Conservation (phyloP, 2,888 invertebrate genomes). For the Zele albiditarsus region DNA sequence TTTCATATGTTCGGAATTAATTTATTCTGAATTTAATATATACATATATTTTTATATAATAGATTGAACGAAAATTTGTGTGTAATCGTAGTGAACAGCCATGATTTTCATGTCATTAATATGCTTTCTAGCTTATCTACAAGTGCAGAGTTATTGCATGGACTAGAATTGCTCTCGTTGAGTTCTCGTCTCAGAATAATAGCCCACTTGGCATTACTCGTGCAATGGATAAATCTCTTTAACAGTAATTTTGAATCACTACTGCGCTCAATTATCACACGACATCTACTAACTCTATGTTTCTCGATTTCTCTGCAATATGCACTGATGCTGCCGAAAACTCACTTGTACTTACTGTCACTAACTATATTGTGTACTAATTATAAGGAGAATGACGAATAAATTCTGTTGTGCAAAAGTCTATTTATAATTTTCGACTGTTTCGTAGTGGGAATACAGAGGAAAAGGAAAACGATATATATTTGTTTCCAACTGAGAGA, state of each 20-base stretch:
- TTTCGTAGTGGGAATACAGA: too few species aligned
- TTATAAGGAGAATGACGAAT: too few species aligned
- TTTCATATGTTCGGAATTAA: too few species aligned
- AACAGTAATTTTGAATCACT: constrained; percentile 53
- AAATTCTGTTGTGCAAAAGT: too few species aligned
- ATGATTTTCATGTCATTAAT: not conserved
- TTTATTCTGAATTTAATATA: too few species aligned
- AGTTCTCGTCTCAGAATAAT: constrained; percentile 39
- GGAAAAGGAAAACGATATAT: too few species aligned
- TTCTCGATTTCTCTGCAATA: constrained; percentile 26
- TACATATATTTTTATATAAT: too few species aligned
- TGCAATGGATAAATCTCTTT: constrained; percentile 35
- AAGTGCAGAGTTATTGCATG: not conserved
- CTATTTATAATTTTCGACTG: too few species aligned
- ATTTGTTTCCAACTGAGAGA: too few species aligned
- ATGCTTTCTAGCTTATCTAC: not conserved
- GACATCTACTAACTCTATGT: constrained; percentile 47
- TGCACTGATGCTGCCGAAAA: not conserved
- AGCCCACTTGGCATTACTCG: constrained; percentile 50
- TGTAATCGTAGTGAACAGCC: too few species aligned
- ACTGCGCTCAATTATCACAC: constrained; percentile 48
- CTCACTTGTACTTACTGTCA: not conserved
- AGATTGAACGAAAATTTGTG: too few species aligned
- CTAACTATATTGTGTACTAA: too few species aligned
- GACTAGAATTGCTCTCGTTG: constrained; percentile 32